Conservation (phyloP, 1,140 invertebrate genomes). For the Drosophila dunni region DNA sequence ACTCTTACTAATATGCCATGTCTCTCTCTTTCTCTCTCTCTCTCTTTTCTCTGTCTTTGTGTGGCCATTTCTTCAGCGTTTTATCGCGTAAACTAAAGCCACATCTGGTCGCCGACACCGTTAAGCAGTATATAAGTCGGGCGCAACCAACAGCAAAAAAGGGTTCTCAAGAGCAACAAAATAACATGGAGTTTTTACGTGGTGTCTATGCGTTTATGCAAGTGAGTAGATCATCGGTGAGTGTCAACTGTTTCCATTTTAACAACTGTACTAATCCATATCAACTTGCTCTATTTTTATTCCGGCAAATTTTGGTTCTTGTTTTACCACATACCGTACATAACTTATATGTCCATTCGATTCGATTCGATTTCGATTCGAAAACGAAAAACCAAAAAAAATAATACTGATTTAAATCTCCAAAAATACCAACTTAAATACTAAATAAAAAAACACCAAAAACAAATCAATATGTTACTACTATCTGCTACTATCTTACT, state of each 20-base stretch:
- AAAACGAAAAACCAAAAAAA: slow-evolving; percentile 41
- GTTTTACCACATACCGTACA: slow-evolving; percentile 72
- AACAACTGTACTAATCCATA: slow-evolving; percentile 84
- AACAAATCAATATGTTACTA: slow-evolving; percentile 60
- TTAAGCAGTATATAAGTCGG: slow-evolving; percentile 84
- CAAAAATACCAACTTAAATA: slow-evolving; percentile 38
- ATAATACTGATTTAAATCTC: slow-evolving; percentile 38
- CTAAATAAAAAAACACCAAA: slow-evolving; percentile 43
- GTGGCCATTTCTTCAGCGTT: slow-evolving; percentile 53
- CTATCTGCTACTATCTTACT: slow-evolving; percentile 73
- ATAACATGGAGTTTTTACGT: slow-evolving; percentile 85
- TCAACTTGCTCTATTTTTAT: slow-evolving; percentile 84
- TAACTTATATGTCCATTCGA: slow-evolving; percentile 30
- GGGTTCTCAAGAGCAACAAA: slow-evolving; percentile 83
- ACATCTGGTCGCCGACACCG: slow-evolving; percentile 84
- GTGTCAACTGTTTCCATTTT: slow-evolving; percentile 82
- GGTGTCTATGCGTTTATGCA: slow-evolving; percentile 85
- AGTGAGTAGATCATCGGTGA: slow-evolving; percentile 85
- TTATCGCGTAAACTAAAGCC: slow-evolving; percentile 83
- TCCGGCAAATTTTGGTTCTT: slow-evolving; percentile 73
- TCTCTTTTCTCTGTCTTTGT: neutral
- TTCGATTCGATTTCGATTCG: slow-evolving; percentile 61
- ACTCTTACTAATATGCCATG: slow-evolving; percentile 1
- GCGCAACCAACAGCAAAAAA: slow-evolving; percentile 82
- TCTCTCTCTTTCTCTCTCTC: slow-evolving; percentile 2